phyloP scores from a whole-genome alignment of 2,888 invertebrate species.

The Iselma pallidipennis region DNA sequence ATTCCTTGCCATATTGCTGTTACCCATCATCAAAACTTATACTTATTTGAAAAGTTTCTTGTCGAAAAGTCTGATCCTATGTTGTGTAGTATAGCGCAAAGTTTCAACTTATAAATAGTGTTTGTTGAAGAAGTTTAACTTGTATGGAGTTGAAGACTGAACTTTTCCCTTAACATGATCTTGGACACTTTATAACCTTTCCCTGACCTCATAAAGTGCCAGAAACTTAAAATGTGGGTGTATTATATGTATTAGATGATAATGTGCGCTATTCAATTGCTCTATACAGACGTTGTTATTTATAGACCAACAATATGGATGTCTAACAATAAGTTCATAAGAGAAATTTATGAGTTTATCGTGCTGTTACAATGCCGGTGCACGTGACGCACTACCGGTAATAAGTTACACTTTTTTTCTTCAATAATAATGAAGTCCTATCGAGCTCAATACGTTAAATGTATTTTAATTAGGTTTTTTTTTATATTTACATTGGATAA shows the following conservation, averaged over 20 bases:
- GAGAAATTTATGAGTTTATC: conserved; percentile 22
- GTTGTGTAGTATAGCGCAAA: neutral
- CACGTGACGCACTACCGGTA: too few relatives aligned
- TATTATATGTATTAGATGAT: conserved; percentile 20
- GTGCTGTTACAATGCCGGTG: conserved; percentile 7
- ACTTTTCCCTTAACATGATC: conserved; percentile 16
- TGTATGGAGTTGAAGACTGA: conserved; percentile 14
- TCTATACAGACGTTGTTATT: conserved; percentile 28
- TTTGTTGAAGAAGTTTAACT: neutral
- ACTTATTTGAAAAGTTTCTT: neutral
- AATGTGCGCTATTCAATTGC: conserved; percentile 24
- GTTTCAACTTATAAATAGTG: neutral
- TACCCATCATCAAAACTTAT: neutral
- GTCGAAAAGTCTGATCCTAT: neutral
- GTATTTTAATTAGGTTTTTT: neutral
- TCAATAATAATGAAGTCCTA: neutral
- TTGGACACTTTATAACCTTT: conserved; percentile 19
- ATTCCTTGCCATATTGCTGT: neutral
- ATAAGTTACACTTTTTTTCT: neutral
- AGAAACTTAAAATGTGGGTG: too few relatives aligned
- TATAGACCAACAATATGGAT: conserved; percentile 26
- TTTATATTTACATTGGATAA: neutral
- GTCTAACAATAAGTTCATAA: conserved; percentile 23
- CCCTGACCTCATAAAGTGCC: conserved; percentile 25
- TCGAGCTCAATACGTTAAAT: neutral